These are phyloP conservation scores for Cacoxenus indagator DNA, from an alignment of 2,888 invertebrate genomes.

Conservation along the genomic window DNA sequence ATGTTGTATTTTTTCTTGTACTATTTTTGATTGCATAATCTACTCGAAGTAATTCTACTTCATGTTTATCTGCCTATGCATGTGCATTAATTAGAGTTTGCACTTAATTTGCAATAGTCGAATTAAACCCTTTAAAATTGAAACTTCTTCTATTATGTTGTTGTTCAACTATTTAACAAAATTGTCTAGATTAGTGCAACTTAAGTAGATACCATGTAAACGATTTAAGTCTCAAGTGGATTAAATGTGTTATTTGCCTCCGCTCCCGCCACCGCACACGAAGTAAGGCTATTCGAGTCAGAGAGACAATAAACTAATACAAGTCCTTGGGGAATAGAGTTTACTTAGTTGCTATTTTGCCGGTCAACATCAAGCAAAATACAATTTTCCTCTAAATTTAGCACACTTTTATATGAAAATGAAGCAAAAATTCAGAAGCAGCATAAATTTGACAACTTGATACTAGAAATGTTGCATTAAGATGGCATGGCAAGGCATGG, in stretches of 20 bases:
- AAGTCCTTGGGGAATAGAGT: slow-evolving; percentile 1
- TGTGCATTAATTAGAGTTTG: no score
- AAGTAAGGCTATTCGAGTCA: background rate
- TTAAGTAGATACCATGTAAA: slow-evolving; percentile 19
- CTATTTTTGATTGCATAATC: no score
- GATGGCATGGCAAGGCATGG: slow-evolving; percentile 1
- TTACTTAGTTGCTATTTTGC: slow-evolving; percentile 12
- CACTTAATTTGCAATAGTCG: no score
- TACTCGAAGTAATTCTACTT: no score
- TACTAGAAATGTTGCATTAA: background rate
- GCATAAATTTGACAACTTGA: slow-evolving; percentile 22
- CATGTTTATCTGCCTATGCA: no score
- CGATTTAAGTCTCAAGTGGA: slow-evolving; percentile 15
- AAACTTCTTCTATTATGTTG: no score
- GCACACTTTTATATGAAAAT: slow-evolving; percentile 21
- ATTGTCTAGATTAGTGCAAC: slow-evolving; percentile 18
- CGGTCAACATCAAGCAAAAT: slow-evolving; percentile 46
- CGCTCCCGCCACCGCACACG: background rate
- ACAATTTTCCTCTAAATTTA: slow-evolving; percentile 60
- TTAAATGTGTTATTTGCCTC: background rate
- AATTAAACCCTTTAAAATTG: no score
- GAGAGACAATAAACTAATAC: slow-evolving; percentile 10
- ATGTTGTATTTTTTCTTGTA: no score
- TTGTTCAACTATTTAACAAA: slow-evolving; percentile 10
- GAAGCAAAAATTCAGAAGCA: slow-evolving; percentile 1